Evolutionary conservation across 2,113 vertebrate genomes (phyloP).

Genomic region (Zosterops pallidus): DNA sequence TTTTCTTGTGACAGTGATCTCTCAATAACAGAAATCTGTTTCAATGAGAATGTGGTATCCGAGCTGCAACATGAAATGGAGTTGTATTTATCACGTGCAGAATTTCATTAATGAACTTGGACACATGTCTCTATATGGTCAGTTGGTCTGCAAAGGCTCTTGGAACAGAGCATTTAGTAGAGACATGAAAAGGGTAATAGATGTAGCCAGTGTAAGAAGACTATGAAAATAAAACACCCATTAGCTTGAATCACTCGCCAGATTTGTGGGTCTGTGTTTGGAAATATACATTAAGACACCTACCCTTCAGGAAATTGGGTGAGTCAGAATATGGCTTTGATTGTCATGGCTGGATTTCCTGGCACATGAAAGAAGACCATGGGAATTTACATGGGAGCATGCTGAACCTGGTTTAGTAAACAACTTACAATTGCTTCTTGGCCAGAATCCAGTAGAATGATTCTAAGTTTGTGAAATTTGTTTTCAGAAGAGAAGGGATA

Average conservation of each 20-base stretch:
- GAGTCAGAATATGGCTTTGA: neutral
- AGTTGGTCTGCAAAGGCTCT: neutral
- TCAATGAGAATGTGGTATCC: neutral
- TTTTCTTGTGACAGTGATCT: neutral
- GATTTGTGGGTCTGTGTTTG: neutral
- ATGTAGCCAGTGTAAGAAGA: neutral
- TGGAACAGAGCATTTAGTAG: neutral
- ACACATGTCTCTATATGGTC: rapidly evolving
- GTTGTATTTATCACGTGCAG: neutral
- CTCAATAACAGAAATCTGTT: neutral
- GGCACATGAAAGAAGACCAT: neutral
- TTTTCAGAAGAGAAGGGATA: neutral
- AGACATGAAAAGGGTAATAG: neutral
- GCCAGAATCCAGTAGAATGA: neutral
- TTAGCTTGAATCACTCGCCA: neutral
- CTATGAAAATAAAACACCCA: neutral
- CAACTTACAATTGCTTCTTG: neutral
- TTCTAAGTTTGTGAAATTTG: neutral
- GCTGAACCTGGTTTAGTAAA: neutral
- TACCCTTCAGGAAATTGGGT: neutral
- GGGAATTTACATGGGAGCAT: neutral
- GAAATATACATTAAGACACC: neutral
- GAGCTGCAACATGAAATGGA: neutral
- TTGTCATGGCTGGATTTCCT: neutral
- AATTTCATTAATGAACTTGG: neutral